Evolutionary conservation across 2,888 invertebrate species (phyloP), one percentile per base, ranked within the genome.

Genomic region (Yponomeuta sedellus): DNA sequence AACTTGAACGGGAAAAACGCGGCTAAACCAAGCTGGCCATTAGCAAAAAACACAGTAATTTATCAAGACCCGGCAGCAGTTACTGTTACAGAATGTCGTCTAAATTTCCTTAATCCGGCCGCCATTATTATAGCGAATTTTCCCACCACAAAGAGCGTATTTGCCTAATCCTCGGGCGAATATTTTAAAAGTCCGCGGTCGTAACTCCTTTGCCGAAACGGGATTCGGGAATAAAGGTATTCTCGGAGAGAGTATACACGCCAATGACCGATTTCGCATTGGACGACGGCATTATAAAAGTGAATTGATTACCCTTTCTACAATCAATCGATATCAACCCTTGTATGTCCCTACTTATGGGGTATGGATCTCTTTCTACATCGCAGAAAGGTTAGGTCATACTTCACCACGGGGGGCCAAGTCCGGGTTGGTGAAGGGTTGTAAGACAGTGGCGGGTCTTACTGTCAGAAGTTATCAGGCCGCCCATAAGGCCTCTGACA

Each of bases 41-140:
- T 87, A 85, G 75, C 78, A 83, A 85, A 84, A 85, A 86, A 82
- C 76, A 82, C 77, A 75, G 83, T 80, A 85, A 88, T 89, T 88
- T 87, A 88, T 88, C 87, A 88, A 80, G 78, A 78, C 77, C 82
- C 44, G 80, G 75, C 81, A 83, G 77, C 79, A 75, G 75, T 34
- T 34, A 34, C 44, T 16, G 44, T 52, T 52, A 52, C 79, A 77
- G 76, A 79, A 77, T 77, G 81, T 78, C 79, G 76, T 71, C 72
- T 72, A 75, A 76, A 79, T 80, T 81, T 77, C 74, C 74, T 74
- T 77, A 82, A 85, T 78, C 82, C 82, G 74, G 70, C 73, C 72
- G 69, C 79, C 82, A 82, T 88, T 85, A 88, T 87, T 85, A 85
- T 87, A 85, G 85, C 77, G 74, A 75, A 76, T 79, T 80, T 78